Evolutionary conservation across 1,140 invertebrate species (phyloP), one percentile per base, ranked within the genome.

Genomic region (Drosophila eugracilis): DNA sequence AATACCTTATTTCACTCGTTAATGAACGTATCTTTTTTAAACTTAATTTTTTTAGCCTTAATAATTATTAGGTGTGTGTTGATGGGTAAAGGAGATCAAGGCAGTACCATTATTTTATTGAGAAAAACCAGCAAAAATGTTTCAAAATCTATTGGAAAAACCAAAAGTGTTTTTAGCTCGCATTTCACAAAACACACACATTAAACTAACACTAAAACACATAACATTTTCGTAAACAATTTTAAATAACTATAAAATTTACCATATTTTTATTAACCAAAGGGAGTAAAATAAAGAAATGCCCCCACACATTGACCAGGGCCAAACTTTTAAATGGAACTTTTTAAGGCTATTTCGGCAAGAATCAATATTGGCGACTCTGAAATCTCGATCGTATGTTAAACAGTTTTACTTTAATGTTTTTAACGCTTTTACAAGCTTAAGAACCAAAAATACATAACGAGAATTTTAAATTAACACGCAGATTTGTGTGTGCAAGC

Each of bases 381-480:
- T n/a, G n/a, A n/a, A 55, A 70, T 65, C 70, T 53, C 55, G 54
- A 74, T 58, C 49, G 65, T 72, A 79, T 75, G 34, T 71, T 58
- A 71, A 32, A 49, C 26, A 70, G 58, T 88, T 86, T 83, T 88
- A 83, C 57, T 88, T 86, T 83, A 78, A 83, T 50, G 78, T 86
- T 88, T 88, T 88, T 83, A 88, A 88, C 62, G 83, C 83, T 88
- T 88, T 88, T 88, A 88, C 63, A 74, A 75, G 77, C 83, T 76
- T 70, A 81, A 81, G 45, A 62, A 50, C 60, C 21, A 44, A 45
- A 66, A 28, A 44, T n/a, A n/a, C n/a, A n/a, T 21, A 58, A 70
- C 22, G 54, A 42, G 62, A 73, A 70, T 85, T 85, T 85, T 86
- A 88, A 86, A 85, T 74, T 76, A 52, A 67, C 19, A 59, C n/a